A percentile compares a stretch with the other conserved stretches of the same genome.
Conservation (phyloP, 2,888 invertebrate genomes). For the Endotricha flammealis region DNA sequence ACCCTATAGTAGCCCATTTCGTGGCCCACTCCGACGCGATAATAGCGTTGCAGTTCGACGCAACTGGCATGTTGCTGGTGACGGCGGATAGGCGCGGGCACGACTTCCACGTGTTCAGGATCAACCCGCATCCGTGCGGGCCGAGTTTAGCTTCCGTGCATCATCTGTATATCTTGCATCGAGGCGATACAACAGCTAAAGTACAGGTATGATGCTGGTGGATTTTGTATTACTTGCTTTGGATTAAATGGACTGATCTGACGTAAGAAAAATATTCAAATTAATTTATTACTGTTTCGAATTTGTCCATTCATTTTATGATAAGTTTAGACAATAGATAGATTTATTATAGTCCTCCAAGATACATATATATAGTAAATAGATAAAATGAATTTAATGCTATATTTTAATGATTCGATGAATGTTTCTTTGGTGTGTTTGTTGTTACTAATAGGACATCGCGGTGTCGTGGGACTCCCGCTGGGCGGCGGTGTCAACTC, state of each 20-base stretch:
- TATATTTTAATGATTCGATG: too few species aligned
- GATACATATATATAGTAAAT: too few species aligned
- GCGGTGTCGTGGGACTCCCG: conserved; percentile 94
- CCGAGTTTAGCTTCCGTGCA: conserved; percentile 93
- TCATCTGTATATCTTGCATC: conserved; percentile 95
- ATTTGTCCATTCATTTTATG: too few species aligned
- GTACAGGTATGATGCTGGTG: conserved; percentile 87
- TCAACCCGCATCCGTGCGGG: conserved; percentile 95
- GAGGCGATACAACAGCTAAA: conserved; percentile 97
- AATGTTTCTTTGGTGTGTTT: too few species aligned
- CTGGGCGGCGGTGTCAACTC: conserved; percentile 97
- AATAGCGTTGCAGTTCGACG: conserved; percentile 93
- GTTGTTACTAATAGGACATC: too few species aligned
- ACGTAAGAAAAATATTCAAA: too few species aligned
- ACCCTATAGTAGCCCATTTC: conserved; percentile 91
- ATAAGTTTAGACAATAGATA: too few species aligned
- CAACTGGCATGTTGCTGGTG: conserved; percentile 91
- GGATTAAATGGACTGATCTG: too few species aligned
- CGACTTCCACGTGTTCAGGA: conserved; percentile 96
- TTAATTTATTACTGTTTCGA: too few species aligned
- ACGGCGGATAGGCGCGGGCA: conserved; percentile 96
- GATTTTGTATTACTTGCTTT: too few species aligned
- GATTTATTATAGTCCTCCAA: too few species aligned
- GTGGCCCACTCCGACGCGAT: conserved; percentile 92
- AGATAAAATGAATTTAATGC: too few species aligned